Evolutionary conservation across 2,113 vertebrate species (phyloP), one percentile per base, ranked within the genome.

Genomic region (Pituophis catenifer): DNA sequence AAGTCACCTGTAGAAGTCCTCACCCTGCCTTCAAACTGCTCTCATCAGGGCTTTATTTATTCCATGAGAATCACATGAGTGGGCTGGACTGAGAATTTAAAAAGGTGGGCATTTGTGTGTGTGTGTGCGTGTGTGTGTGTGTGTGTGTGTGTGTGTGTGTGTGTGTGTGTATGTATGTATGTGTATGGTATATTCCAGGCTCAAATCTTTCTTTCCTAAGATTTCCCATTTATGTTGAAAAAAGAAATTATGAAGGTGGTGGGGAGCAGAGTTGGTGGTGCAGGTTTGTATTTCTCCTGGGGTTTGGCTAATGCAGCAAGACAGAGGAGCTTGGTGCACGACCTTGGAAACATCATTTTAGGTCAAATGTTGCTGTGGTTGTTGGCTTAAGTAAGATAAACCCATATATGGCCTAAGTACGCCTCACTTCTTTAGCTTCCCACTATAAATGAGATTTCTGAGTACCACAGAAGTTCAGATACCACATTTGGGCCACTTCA

Each of bases 11-110:
- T 92, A 48, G 75, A 1, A 89, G 85, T 94, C 91, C 0, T 0
- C 54, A 38, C 54, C n/a, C 93, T 87, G 81, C 50, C 0, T 0
- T 65, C 48, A 24, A 38, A 26, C 81, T 3, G 86, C 50, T 95
- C 91, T 57, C 17, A 57, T 90, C 89, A 94, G 62, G 55, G 86
- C 54, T 48, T 86, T 93, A 65, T 59, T 23, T 91, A 91, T 89
- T 86, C 87, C 55, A 53, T 53, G 2, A 89, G 44, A 75, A 89
- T 23, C 44, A 91, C 54, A 52, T 85, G 21, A 93, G 93, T 92
- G 52, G 54, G 6, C 52, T 48, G 0, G 0, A 59, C 86, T 94
- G 94, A 92, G 85, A 53, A 91, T 57, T 89, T 19, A 89, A 95
- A 70, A 12, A 3, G 89, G n/a, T 90, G 92, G 89, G 90, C 17